Evolutionary conservation across 2,797 vertebrate genomes (phyloP), one percentile per base, ranked within the genome.

Genomic region (Geotria australis): DNA sequence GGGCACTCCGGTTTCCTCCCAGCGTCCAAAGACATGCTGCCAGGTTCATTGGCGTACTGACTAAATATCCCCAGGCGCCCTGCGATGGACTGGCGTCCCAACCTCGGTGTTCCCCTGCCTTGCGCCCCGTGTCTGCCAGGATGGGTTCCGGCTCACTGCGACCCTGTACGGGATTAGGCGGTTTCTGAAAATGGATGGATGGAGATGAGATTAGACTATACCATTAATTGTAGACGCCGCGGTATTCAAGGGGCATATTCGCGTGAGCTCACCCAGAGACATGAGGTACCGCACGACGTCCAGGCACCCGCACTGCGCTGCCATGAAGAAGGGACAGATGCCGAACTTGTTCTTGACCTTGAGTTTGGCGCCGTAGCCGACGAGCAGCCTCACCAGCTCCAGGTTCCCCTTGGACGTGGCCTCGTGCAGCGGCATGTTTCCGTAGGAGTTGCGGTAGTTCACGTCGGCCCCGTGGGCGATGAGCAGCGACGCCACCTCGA

Each of bases 371-470:
- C 85, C 76, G 0, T 77, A 77, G 60, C 69, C 71, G 61, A 89
- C 64, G 8, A 98, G 74, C 47, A 78, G 71, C 46, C 85, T 79
- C 11, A 80, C 83, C 64, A 81, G 77, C 56, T 79, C 74, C 48
- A 74, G 67, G 66, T 81, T 81, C 49, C 82, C 76, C 61, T 75
- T 71, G 10, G 77, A 77, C 2, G 79, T 80, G 2, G 86, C 80
- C 65, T 93, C 81, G 0, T 94, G 86, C 56, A 98, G 78, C 2
- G 85, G 85, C 0, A 84, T 86, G 83, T 81, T 83, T 49, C 84
- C 81, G 24, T 77, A 76, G 60, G 74, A 74, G 64, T 88, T 94
- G 3, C 85, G 79, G 55, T 93, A 85, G 68, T 94, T 95, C 60
- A 81, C 76, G 1, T 80, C 74, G 2, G 79, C 82, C 1, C 81